Conservation (phyloP, 1,140 invertebrate species). For the Centruroides sculpturatus region DNA sequence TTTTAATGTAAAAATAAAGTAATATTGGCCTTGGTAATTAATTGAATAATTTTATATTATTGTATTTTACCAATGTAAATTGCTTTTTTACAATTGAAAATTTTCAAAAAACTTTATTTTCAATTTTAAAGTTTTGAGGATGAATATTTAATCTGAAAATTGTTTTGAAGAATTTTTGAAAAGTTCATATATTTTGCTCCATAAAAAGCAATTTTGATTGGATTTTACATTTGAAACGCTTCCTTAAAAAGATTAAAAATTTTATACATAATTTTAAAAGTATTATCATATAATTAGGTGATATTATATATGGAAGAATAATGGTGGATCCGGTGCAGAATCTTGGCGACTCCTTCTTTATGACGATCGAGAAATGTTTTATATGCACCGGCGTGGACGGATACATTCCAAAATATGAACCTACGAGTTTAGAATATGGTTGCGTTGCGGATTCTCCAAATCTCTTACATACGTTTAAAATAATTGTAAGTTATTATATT, state of each 20-base stretch:
- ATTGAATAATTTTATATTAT: too few relatives aligned
- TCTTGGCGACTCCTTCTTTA: constrained; percentile 23
- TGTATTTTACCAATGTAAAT: too few relatives aligned
- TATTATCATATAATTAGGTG: constrained; percentile 20
- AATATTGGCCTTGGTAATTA: too few relatives aligned
- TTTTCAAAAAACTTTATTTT: too few relatives aligned
- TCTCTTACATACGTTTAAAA: constrained; percentile 27
- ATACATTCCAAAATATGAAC: constrained; percentile 32
- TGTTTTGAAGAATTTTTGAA: too few relatives aligned
- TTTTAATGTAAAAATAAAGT: too few relatives aligned
- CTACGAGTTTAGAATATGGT: constrained; percentile 28
- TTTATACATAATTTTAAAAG: neutral
- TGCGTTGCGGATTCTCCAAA: constrained; percentile 28
- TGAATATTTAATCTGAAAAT: too few relatives aligned
- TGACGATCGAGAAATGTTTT: constrained; percentile 32
- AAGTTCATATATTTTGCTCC: too few relatives aligned
- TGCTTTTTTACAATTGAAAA: too few relatives aligned
- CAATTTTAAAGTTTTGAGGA: too few relatives aligned
- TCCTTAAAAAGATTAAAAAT: neutral
- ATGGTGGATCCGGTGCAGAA: constrained; percentile 28
- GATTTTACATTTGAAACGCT: too few relatives aligned
- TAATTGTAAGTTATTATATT: constrained; percentile 24
- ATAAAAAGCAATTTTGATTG: too few relatives aligned
- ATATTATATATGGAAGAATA: constrained; percentile 30
- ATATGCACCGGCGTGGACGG: constrained; percentile 33